These are phyloP conservation scores for Pavo muticus DNA, from an alignment of 2,113 vertebrate species.

Conservation along the genomic window DNA sequence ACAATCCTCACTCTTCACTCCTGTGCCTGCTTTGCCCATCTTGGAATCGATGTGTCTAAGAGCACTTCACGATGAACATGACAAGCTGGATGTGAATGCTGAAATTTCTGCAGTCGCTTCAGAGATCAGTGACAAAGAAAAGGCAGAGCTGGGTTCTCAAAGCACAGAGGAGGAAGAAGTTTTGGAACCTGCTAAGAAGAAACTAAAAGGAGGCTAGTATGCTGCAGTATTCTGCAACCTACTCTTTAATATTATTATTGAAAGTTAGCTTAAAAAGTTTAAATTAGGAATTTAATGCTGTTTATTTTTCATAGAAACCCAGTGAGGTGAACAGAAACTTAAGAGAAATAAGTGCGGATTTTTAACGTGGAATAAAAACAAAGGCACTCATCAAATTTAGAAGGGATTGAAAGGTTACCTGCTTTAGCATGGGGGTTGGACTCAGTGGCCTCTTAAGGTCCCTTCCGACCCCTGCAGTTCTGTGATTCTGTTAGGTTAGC, in stretches of 20 bases:
- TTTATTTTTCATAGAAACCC: neutral
- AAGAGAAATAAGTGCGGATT: no score
- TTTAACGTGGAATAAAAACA: neutral
- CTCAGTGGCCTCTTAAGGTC: no score
- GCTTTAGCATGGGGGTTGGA: no score
- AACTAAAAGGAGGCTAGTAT: constrained; percentile 79
- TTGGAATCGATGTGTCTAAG: constrained; percentile 13
- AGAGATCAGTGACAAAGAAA: constrained; percentile 1
- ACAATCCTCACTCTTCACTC: constrained; percentile 14
- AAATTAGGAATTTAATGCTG: neutral
- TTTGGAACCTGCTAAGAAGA: constrained; percentile 85
- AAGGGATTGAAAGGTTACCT: neutral
- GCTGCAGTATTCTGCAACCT: neutral
- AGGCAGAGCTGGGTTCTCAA: neutral
- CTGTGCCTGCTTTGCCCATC: constrained; percentile 37
- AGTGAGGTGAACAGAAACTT: neutral
- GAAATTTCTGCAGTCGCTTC: neutral
- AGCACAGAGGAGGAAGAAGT: constrained; percentile 1
- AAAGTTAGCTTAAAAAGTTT: neutral
- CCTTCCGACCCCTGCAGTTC: no score
- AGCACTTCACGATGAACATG: neutral
- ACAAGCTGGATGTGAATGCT: neutral
- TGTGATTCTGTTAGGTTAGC: neutral
- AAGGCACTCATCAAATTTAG: neutral
- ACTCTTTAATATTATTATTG: neutral